These are phyloP conservation scores for Tringa solitaria DNA, from an alignment of 2,113 vertebrate species.

Conservation along the genomic window DNA sequence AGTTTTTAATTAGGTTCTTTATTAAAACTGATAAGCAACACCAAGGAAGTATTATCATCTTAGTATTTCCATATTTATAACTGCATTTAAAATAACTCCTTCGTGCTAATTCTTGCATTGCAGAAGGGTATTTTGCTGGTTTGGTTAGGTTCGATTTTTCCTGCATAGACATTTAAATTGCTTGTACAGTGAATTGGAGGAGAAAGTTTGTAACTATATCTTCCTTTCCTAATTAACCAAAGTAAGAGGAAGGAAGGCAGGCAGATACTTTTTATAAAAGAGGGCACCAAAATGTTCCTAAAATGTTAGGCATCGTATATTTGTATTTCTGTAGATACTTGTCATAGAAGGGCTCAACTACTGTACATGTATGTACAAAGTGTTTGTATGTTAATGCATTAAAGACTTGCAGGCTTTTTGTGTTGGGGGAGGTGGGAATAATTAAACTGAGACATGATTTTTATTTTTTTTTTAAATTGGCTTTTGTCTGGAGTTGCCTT, in stretches of 20 bases:
- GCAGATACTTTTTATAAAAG: conserved; percentile 66
- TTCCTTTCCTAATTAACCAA: conserved; percentile 43
- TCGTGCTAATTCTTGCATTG: not conserved
- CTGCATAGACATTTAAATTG: not conserved
- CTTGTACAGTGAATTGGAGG: not conserved
- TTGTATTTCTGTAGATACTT: conserved; percentile 56
- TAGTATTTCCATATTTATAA: not conserved
- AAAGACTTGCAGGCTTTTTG: conserved; percentile 14
- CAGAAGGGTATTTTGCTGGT: not conserved
- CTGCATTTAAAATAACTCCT: conserved; percentile 6
- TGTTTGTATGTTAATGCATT: conserved; percentile 29
- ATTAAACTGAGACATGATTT: not conserved
- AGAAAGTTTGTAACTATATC: conserved; percentile 20
- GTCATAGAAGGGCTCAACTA: conserved; percentile 56
- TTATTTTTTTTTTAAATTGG: not conserved
- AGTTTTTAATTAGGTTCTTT: not conserved
- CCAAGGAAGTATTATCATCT: not conserved
- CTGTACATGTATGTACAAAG: conserved; percentile 49
- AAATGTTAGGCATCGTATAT: conserved; percentile 55
- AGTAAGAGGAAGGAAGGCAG: conserved; percentile 32
- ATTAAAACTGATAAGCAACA: not conserved
- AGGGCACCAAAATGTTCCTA: conserved; percentile 57
- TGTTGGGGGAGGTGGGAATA: not conserved
- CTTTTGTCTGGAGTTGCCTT: not conserved
- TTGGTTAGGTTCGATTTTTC: not conserved